Conservation (phyloP, 2,888 invertebrate genomes). For the Campoplex nolae region DNA sequence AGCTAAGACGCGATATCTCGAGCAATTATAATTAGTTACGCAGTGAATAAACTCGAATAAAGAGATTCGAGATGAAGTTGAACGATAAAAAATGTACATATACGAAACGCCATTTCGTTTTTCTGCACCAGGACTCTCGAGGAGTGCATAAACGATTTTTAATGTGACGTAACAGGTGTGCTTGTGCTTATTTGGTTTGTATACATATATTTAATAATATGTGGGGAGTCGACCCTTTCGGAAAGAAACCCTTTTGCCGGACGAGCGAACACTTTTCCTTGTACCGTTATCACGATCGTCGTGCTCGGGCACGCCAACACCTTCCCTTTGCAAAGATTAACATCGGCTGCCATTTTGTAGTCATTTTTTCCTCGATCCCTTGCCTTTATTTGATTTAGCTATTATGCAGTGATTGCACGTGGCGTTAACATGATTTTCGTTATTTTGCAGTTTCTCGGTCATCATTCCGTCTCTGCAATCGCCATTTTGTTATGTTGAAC, state of each 20-base stretch:
- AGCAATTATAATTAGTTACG: constrained; percentile 22
- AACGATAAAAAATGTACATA: constrained; percentile 16
- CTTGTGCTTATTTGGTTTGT: not conserved
- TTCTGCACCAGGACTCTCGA: constrained; percentile 14
- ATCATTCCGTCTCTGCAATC: not conserved
- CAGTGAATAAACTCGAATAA: not conserved
- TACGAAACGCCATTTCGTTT: constrained; percentile 10
- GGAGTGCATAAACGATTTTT: constrained; percentile 16
- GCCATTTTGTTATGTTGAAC: too few relatives aligned
- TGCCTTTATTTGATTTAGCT: not conserved
- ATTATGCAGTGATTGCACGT: not conserved
- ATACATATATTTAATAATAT: not conserved
- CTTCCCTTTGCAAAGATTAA: not conserved
- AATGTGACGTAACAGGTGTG: constrained; percentile 51
- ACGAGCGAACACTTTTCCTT: constrained; percentile 52
- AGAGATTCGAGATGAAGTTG: constrained; percentile 11
- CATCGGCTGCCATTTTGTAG: constrained; percentile 1
- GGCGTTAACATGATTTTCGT: not conserved
- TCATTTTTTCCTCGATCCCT: not conserved
- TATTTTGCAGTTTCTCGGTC: not conserved
- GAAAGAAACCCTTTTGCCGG: constrained; percentile 52
- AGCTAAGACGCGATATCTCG: not conserved
- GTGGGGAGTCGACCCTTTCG: constrained; percentile 23
- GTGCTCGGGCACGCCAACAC: constrained; percentile 32
- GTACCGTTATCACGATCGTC: constrained; percentile 37